phyloP scores from a whole-genome alignment of 2,797 vertebrate genomes.

The Phrynocephalus guinanensis region DNA sequence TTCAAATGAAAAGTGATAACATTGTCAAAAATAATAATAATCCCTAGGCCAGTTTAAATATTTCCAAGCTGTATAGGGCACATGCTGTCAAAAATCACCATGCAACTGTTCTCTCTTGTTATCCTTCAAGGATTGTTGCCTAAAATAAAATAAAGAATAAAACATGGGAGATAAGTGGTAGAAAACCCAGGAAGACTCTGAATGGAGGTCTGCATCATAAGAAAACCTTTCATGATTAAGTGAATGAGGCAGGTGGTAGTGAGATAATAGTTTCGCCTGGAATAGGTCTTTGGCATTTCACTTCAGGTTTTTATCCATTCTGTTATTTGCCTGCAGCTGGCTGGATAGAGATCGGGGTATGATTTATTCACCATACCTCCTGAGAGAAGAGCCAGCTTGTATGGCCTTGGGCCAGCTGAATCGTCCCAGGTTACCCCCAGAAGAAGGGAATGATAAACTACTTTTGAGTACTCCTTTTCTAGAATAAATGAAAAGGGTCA shows the following conservation, averaged over 20 bases:
- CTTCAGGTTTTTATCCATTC: not conserved
- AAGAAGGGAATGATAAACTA: no score
- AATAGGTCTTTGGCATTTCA: not conserved
- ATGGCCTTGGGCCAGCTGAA: no score
- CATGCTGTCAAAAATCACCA: not conserved
- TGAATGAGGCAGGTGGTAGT: not conserved
- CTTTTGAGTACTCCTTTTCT: no score
- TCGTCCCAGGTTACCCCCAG: no score
- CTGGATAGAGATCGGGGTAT: no score
- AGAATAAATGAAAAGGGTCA: no score
- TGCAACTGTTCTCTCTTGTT: not conserved
- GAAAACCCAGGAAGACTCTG: not conserved
- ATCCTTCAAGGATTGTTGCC: not conserved
- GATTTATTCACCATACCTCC: no score
- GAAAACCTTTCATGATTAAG: not conserved
- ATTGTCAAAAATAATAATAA: not conserved
- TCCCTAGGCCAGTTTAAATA: not conserved
- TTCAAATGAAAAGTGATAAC: not conserved
- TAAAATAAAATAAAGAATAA: not conserved
- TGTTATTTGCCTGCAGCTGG: no score
- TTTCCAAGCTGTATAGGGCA: not conserved
- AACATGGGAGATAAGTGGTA: not conserved
- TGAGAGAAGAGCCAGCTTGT: no score
- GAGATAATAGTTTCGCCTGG: not conserved
- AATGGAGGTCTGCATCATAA: not conserved